phyloP scores from a whole-genome alignment of 2,113 vertebrate species.

The Sigmodon hispidus region DNA sequence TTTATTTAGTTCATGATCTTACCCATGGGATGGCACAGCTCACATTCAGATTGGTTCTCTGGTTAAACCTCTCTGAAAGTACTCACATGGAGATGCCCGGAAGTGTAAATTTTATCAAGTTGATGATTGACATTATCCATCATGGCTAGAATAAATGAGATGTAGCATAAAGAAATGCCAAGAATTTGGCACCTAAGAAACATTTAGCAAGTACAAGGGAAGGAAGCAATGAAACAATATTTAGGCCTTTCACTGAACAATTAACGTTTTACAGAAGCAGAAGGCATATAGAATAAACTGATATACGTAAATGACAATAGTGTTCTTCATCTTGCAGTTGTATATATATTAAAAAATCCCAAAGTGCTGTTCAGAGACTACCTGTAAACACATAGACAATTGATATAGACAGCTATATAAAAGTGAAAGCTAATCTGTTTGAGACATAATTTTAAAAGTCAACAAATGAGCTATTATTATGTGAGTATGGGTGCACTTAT shows the following conservation, averaged over 20 bases:
- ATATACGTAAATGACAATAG: not conserved
- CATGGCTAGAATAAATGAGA: not conserved
- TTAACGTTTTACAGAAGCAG: not conserved
- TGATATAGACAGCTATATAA: not conserved
- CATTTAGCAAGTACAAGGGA: not conserved
- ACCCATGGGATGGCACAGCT: rapidly evolving
- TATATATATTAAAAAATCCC: not conserved
- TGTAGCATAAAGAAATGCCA: not conserved
- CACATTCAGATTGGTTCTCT: not conserved
- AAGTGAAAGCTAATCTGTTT: not conserved
- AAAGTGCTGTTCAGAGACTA: not conserved
- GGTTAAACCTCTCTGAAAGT: not conserved
- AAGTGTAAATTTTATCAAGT: not conserved
- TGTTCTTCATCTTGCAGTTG: not conserved
- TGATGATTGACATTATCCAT: too few species aligned
- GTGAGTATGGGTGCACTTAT: too few species aligned
- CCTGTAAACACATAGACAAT: not conserved
- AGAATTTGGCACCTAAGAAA: not conserved
- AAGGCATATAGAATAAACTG: not conserved
- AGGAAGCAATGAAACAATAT: not conserved
- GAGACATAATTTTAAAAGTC: not conserved
- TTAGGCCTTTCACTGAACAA: not conserved
- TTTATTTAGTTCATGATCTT: too few species aligned
- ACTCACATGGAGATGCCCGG: too few species aligned
- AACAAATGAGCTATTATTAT: not conserved